Percentiles rank a stretch among this genome's conserved stretches.
phyloP scores from a whole-genome alignment of 2,113 vertebrate genomes.

The Helogale parvula region DNA sequence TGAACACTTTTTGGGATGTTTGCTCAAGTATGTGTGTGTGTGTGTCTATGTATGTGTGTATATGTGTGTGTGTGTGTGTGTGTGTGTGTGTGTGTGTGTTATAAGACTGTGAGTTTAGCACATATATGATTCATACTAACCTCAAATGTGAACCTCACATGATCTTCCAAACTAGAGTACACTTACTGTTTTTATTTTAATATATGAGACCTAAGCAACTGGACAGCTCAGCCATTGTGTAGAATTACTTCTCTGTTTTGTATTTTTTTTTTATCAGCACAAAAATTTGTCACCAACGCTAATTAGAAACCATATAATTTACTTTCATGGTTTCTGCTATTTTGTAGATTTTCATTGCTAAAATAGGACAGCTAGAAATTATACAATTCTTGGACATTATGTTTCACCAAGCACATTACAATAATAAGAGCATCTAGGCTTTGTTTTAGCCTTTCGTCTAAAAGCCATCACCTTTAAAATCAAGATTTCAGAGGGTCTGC shows the following conservation, averaged over 20 bases:
- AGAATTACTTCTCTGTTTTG: constrained; percentile 3
- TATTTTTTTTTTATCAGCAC: neutral
- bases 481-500: constrained; percentile 2
- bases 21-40: neutral
- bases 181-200: neutral
- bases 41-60: neutral
- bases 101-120: neutral
- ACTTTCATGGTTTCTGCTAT: neutral
- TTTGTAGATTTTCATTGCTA: neutral
- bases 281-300: neutral
- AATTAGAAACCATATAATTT: constrained; percentile 29
- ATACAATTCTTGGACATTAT: neutral
- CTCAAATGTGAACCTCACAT: constrained; percentile 58
- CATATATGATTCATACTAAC: constrained; percentile 43
- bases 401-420: neutral
- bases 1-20: constrained; percentile 11
- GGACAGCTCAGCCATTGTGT: neutral
- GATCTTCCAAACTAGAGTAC: neutral
- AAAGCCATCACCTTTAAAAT: constrained; percentile 34
- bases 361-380: neutral
- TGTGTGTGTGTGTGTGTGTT: neutral
- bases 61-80: neutral
- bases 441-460: constrained; percentile 31
- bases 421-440: neutral
- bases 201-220: neutral